phyloP scores from a whole-genome alignment of 1,140 invertebrate genomes.

The Plodia interpunctella region DNA sequence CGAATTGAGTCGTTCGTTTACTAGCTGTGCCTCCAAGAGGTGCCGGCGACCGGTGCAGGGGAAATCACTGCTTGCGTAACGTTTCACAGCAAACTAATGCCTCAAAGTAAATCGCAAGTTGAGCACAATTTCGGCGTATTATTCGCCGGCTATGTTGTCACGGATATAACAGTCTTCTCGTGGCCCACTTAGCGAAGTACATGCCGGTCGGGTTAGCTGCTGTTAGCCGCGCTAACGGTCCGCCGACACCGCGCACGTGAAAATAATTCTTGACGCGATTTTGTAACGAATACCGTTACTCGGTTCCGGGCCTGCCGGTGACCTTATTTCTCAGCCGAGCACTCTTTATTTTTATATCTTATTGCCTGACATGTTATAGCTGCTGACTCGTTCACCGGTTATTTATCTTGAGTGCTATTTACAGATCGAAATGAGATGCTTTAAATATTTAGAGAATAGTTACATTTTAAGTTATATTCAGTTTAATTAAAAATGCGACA shows the following conservation, averaged over 20 bases:
- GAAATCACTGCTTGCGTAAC: constrained; percentile 46
- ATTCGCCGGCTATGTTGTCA: constrained; percentile 7
- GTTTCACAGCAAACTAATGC: not conserved
- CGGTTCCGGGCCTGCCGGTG: constrained; percentile 68
- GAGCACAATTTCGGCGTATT: constrained; percentile 1
- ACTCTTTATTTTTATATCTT: constrained; percentile 69
- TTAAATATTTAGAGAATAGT: not conserved
- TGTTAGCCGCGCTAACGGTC: constrained; percentile 54
- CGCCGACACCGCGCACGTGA: constrained; percentile 62
- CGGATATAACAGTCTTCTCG: constrained; percentile 22
- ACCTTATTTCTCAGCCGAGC: constrained; percentile 66
- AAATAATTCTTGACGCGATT: constrained; percentile 76
- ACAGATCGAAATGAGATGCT: not conserved
- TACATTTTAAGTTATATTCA: not conserved
- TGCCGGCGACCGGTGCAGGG: constrained; percentile 28
- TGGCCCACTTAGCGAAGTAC: constrained; percentile 51
- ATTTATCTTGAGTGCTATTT: constrained; percentile 25
- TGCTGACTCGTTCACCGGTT: constrained; percentile 21
- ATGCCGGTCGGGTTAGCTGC: constrained; percentile 25
- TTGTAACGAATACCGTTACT: constrained; percentile 74
- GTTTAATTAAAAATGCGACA: not conserved
- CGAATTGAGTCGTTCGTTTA: constrained; percentile 27
- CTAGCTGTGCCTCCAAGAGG: constrained; percentile 38
- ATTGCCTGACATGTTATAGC: constrained; percentile 43
- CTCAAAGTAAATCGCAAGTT: not conserved